phyloP scores from a whole-genome alignment of 2,113 vertebrate genomes.

The Nanorana parkeri region DNA sequence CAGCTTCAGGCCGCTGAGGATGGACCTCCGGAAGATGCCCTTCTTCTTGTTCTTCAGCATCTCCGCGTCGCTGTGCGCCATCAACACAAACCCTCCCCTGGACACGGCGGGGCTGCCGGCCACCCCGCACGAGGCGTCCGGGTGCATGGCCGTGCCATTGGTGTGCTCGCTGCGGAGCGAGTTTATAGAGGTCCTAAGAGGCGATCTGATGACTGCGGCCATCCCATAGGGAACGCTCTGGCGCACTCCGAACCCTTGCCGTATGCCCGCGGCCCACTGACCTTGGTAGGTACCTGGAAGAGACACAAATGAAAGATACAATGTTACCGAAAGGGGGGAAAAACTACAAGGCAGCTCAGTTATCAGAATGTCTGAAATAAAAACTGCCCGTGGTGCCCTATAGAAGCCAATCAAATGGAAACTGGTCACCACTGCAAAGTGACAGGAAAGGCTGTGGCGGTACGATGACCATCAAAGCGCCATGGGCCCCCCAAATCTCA shows the following conservation, averaged over 20 bases:
- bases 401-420: too few species aligned
- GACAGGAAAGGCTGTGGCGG: too few species aligned
- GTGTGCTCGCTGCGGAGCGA: conserved; percentile 96
- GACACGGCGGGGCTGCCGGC: conserved; percentile 88
- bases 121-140: conserved; percentile 79
- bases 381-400: too few species aligned
- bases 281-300: conserved; percentile 92
- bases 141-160: conserved; percentile 83
- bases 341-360: too few species aligned
- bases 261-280: conserved; percentile 95
- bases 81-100: conserved; percentile 90
- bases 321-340: background rate
- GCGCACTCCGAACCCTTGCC: conserved; percentile 94
- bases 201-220: conserved; percentile 95
- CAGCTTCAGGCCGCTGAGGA: conserved; percentile 93
- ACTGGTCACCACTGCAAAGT: too few species aligned
- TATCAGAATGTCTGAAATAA: too few species aligned
- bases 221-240: conserved; percentile 98
- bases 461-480: too few species aligned
- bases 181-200: conserved; percentile 96
- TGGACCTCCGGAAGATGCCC: conserved; percentile 92
- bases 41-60: conserved; percentile 90
- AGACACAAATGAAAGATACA: background rate
- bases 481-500: too few species aligned
- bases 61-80: conserved; percentile 88